Evolutionary conservation across 2,888 invertebrate genomes (phyloP).

Genomic region (Cheilosia impressa): DNA sequence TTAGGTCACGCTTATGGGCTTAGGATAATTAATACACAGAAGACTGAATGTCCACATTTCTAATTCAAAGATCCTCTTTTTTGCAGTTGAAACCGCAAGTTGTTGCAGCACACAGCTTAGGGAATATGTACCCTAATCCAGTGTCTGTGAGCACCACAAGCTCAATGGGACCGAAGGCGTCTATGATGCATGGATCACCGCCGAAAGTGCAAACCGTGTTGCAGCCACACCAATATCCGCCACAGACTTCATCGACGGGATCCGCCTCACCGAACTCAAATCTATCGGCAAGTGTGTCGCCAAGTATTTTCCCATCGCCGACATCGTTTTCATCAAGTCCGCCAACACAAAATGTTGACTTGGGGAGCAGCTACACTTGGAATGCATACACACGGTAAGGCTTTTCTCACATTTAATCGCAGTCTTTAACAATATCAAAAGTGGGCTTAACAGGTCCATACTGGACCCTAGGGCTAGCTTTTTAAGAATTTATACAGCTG

Average conservation of each 20-base stretch:
- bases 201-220: slow-evolving; percentile 59
- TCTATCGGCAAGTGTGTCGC: slow-evolving; percentile 82
- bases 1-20: too few species aligned
- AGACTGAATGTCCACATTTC: background rate
- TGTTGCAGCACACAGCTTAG: slow-evolving; percentile 6
- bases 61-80: background rate
- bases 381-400: slow-evolving; percentile 81
- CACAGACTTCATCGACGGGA: slow-evolving; percentile 83
- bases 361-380: slow-evolving; percentile 79
- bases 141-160: slow-evolving; percentile 8
- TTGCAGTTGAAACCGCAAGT: slow-evolving; percentile 57
- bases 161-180: slow-evolving; percentile 46
- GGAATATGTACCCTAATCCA: slow-evolving; percentile 54
- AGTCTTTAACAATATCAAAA: background rate
- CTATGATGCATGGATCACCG: slow-evolving; percentile 58
- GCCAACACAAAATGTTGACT: slow-evolving; percentile 78
- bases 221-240: slow-evolving; percentile 81
- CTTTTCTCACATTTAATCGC: background rate
- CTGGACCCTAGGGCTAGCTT: too few species aligned
- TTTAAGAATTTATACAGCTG: background rate
- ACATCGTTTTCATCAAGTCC: slow-evolving; percentile 81
- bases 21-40: slow-evolving; percentile 24
- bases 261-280: slow-evolving; percentile 82
- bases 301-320: slow-evolving; percentile 82
- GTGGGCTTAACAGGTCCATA: background rate